phyloP scores from a whole-genome alignment of 2,113 vertebrate species.

The Monopterus albus region DNA sequence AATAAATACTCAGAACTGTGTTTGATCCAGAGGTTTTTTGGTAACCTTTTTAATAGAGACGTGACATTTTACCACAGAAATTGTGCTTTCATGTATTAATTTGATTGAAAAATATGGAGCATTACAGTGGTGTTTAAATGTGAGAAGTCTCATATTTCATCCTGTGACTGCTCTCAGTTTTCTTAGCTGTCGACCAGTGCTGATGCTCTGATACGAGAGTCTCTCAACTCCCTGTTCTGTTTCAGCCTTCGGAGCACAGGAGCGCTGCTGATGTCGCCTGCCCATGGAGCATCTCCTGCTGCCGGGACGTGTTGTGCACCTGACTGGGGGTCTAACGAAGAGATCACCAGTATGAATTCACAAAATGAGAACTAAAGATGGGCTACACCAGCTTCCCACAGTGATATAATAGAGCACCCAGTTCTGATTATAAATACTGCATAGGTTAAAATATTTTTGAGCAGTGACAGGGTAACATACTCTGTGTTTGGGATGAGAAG shows the following conservation, averaged over 20 bases:
- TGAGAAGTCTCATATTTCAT: background rate
- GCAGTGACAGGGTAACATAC: constrained; percentile 35
- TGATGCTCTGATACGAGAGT: constrained; percentile 78
- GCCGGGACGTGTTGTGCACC: constrained; percentile 25
- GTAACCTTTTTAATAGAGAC: background rate
- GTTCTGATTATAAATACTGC: too few relatives aligned
- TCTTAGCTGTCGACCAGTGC: constrained; percentile 61
- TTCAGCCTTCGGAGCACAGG: constrained; percentile 80
- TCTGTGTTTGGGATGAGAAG: constrained; percentile 33
- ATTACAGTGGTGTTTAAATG: too few relatives aligned
- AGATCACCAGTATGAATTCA: constrained; percentile 13
- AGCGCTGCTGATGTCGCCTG: constrained; percentile 37
- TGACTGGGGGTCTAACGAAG: constrained; percentile 36
- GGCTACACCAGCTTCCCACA: background rate
- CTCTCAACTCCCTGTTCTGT: constrained; percentile 80
- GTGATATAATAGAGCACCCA: background rate
- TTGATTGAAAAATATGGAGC: background rate
- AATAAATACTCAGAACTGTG: constrained; percentile 1
- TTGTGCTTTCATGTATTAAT: background rate
- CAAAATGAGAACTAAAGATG: background rate
- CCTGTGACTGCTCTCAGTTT: constrained; percentile 30
- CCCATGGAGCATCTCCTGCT: constrained; percentile 55
- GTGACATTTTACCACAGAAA: background rate
- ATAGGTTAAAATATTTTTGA: too few relatives aligned
- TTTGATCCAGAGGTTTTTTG: background rate